Evolutionary conservation across 1,140 invertebrate genomes (phyloP).

Genomic region (Trichonephila clavipes): DNA sequence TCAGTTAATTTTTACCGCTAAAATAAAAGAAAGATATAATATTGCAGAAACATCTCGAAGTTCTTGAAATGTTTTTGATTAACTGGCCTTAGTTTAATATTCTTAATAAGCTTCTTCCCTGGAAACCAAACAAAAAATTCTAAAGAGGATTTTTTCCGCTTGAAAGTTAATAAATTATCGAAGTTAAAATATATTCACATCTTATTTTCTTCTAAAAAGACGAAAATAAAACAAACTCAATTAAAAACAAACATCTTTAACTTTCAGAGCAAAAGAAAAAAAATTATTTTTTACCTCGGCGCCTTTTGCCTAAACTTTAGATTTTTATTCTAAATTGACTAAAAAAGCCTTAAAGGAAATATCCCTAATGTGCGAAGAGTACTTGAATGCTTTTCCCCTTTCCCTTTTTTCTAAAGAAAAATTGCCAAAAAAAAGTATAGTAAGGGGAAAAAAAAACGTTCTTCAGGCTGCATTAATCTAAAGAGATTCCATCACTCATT

Average conservation of each 20-base stretch:
- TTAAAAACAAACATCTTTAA: not conserved
- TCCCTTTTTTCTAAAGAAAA: not conserved
- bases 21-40: too few species aligned
- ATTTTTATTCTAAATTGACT: slow-evolving; percentile 44
- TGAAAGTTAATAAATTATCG: not conserved
- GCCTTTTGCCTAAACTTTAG: not conserved
- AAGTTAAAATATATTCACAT: not conserved
- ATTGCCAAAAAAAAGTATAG: not conserved
- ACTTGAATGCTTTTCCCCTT: not conserved
- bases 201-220: not conserved
- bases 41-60: not conserved
- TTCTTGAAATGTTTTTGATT: not conserved
- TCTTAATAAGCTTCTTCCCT: not conserved
- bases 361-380: slow-evolving; percentile 16
- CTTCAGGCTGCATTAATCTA: slow-evolving; percentile 65
- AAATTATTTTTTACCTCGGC: not conserved
- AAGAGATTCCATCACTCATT: slow-evolving; percentile 59
- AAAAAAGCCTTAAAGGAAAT: slow-evolving; percentile 29
- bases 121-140: not conserved
- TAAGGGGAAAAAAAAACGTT: slow-evolving; percentile 13
- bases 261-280: not conserved
- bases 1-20: too few species aligned
- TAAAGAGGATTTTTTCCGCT: not conserved
- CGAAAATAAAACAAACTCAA: not conserved
- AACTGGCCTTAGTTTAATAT: not conserved